Conservation (phyloP, 1,140 invertebrate species). For the Pygmarrhopalites habei region DNA sequence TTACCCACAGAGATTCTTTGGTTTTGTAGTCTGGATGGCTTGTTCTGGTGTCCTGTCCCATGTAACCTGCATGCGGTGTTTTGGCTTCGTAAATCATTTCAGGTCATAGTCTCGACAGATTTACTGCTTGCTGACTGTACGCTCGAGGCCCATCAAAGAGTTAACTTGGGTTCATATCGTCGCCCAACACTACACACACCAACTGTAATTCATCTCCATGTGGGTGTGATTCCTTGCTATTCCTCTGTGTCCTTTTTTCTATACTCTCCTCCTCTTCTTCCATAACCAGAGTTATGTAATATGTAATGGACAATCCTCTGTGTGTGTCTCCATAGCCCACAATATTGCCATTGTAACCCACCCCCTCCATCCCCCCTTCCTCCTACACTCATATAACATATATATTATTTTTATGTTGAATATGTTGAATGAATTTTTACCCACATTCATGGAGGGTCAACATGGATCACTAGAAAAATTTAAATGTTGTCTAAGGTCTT, state of each 20-base stretch:
- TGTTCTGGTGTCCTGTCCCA: constrained; percentile 16
- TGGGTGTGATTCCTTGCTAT: constrained; percentile 18
- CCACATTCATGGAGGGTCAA: constrained; percentile 9
- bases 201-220: constrained; percentile 21
- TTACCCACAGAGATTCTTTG: constrained; percentile 9
- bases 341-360: too few species aligned
- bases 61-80: constrained; percentile 31
- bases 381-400: too few species aligned
- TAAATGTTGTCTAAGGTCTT: constrained; percentile 9
- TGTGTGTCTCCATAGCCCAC: too few species aligned
- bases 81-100: constrained; percentile 38
- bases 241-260: constrained; percentile 1
- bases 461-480: constrained; percentile 3
- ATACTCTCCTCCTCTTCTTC: constrained; percentile 5
- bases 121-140: constrained; percentile 41
- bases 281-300: not conserved
- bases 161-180: constrained; percentile 39
- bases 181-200: constrained; percentile 21
- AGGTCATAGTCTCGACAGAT: constrained; percentile 40
- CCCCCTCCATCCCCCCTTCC: too few species aligned
- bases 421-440: constrained; percentile 10
- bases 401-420: too few species aligned
- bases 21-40: constrained; percentile 14
- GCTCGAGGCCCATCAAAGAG: constrained; percentile 40
- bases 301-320: too few species aligned